Evolutionary conservation across 2,888 invertebrate species (phyloP).

Genomic region (Magallana nippona): DNA sequence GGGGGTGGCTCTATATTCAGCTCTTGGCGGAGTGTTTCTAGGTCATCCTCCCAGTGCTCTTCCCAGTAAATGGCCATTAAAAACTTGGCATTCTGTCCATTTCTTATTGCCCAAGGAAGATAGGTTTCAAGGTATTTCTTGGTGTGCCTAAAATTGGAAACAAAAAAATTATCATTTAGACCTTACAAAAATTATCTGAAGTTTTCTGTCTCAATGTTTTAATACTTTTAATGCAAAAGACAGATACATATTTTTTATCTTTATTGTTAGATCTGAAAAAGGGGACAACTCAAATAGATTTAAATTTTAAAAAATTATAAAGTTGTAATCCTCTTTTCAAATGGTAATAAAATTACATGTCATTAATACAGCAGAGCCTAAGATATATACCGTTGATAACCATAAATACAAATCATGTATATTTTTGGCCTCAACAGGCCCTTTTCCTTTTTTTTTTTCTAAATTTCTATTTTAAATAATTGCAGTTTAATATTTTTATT

Average conservation of each 20-base stretch:
- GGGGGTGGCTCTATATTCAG: conserved; percentile 84
- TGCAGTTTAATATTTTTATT: background rate
- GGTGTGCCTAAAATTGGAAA: conserved; percentile 64
- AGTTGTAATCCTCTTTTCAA: no score
- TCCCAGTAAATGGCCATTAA: conserved; percentile 95
- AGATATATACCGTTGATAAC: background rate
- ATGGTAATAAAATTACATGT: no score
- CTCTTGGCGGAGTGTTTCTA: conserved; percentile 89
- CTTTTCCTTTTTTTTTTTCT: background rate
- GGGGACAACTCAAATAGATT: no score
- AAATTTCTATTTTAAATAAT: background rate
- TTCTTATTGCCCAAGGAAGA: conserved; percentile 76
- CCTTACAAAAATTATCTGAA: no score
- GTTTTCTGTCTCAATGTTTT: no score
- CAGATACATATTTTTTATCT: no score
- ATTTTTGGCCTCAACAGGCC: background rate
- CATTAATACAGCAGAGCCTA: background rate
- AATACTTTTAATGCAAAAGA: no score
- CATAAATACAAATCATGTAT: background rate
- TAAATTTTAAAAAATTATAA: no score
- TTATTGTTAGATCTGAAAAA: no score
- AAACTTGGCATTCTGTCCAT: conserved; percentile 84
- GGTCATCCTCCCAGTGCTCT: conserved; percentile 93
- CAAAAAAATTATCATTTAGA: background rate
- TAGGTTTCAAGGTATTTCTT: conserved; percentile 85